Conservation (phyloP, 2,113 vertebrate species). For the Chrysemys picta region DNA sequence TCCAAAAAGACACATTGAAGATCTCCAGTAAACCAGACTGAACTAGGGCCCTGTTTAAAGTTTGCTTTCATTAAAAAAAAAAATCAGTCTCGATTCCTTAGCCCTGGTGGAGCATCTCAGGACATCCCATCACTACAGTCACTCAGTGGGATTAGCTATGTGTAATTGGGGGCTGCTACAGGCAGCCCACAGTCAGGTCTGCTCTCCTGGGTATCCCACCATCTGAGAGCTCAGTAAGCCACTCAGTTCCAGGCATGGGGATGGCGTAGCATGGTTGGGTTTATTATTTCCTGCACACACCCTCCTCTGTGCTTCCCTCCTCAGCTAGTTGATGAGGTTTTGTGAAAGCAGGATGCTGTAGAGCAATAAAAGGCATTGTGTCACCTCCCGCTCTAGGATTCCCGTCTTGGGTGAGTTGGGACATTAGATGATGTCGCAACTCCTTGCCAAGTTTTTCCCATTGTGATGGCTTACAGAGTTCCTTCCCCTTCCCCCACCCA, state of each 20-base stretch:
- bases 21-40: neutral
- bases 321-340: neutral
- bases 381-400: neutral
- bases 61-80: accelerated
- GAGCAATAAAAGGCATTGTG: neutral
- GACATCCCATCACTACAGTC: accelerated
- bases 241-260: accelerated
- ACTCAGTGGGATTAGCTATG: neutral
- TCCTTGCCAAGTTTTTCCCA: constrained; percentile 64
- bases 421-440: neutral
- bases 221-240: neutral
- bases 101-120: accelerated
- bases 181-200: neutral
- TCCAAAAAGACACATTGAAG: neutral
- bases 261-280: accelerated
- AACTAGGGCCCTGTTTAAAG: accelerated
- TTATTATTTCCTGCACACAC: neutral
- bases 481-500: constrained; percentile 73
- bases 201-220: neutral
- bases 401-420: constrained; percentile 39
- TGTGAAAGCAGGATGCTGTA: neutral
- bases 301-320: neutral
- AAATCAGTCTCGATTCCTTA: accelerated
- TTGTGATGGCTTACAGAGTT: constrained; percentile 49
- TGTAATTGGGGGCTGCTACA: accelerated